Evolutionary conservation across 2,797 vertebrate genomes (phyloP).

Genomic region (Potorous gilbertii): DNA sequence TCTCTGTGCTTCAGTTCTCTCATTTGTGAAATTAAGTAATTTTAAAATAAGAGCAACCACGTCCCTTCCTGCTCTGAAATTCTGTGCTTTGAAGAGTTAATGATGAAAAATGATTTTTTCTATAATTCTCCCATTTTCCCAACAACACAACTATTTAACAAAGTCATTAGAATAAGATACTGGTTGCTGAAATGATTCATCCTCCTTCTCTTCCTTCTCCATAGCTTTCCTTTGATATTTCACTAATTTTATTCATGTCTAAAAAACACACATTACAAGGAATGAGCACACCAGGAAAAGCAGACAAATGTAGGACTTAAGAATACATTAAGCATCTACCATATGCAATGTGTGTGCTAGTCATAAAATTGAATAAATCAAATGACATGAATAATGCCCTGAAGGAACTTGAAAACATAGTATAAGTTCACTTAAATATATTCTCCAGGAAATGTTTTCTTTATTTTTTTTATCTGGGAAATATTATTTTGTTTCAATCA

Average conservation of each 20-base stretch:
- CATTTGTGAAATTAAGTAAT: not conserved
- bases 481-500: not conserved
- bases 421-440: not conserved
- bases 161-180: not conserved
- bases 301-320: not conserved
- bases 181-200: not conserved
- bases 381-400: not conserved
- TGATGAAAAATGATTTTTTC: not conserved
- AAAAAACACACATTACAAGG: not conserved
- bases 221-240: not conserved
- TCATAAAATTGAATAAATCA: not conserved
- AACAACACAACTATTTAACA: not conserved
- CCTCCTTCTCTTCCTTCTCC: not conserved
- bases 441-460: not conserved
- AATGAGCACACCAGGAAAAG: not conserved
- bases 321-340: not conserved
- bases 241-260: not conserved
- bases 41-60: not conserved
- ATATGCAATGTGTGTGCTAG: not conserved
- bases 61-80: not conserved
- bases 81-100: not conserved
- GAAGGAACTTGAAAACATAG: not conserved
- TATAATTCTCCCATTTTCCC: not conserved
- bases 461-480: not conserved
- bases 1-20: not conserved